Base-by-base conservation (phyloP, 2,797 vertebrate species). In the Eurystomus glaucurus region DNA sequence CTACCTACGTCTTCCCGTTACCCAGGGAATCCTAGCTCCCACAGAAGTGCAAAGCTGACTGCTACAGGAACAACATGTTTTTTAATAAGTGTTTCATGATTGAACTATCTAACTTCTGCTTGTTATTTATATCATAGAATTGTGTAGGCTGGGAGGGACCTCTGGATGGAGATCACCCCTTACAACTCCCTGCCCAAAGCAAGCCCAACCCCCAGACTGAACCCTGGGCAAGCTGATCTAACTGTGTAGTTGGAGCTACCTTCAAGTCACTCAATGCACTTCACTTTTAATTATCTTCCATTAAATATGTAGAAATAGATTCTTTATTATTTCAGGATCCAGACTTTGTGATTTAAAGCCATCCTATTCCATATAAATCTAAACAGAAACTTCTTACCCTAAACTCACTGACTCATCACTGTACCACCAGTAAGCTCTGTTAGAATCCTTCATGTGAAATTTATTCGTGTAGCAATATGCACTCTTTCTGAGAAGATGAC, bases 1-100 rank as follows among this genome's bases (percentile, higher is more conserved):
- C 78, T 43, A 26, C 31, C n/a, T 66, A 26, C 9, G 0, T 54
- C 55, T 66, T 89, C 37, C 50, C 0, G 0, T 90, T 78, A 78
- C 31, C 19, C 79, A 46, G 69, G 69, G 65, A 86, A 84, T 88
- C 50, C 77, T 37, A n/a, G 61, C 50, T 69, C 79, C 69, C 62
- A 88, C 50, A 62, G 74, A 92, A 81, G 41, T 50, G 25, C 28
- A 88, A 60, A 86, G 57, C 58, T 93, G 90, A 93, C 57, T 90
- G 54, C 41, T 52, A 46, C 45, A 78, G 72, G 58, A 88, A 26
- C 16, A 87, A 85, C 54, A 58, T 2, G 1, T 55, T 78, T 37
- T 91, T 82, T 39, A 69, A 19, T 62, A 70, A 85, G 37, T 37
- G 50, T 43, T 90, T 75, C 4, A 0, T 84, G 68, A 58, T 28